These are phyloP conservation scores for Gallinago undulata DNA, from an alignment of 2,113 vertebrate species.

Conservation along the genomic window DNA sequence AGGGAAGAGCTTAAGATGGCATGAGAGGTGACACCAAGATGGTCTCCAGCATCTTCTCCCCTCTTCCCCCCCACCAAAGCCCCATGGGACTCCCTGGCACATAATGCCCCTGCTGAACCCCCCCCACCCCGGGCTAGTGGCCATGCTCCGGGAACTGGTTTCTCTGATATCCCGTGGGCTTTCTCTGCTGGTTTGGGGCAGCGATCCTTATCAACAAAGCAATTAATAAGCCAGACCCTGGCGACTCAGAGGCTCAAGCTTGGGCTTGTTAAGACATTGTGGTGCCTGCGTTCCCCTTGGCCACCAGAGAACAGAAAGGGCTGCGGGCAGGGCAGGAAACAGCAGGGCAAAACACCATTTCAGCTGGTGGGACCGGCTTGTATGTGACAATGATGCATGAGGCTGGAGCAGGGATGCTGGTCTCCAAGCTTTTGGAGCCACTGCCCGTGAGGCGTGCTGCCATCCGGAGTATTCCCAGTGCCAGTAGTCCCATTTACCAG, in stretches of 20 bases:
- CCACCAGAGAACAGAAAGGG: neutral
- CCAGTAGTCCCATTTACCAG: neutral
- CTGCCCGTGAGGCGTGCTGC: fast-evolving
- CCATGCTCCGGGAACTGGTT: neutral
- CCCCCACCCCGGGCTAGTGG: fast-evolving
- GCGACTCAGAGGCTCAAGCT: neutral
- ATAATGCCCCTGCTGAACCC: neutral
- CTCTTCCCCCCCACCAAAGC: neutral
- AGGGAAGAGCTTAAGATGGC: neutral
- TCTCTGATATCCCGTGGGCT: neutral
- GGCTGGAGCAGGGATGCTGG: neutral
- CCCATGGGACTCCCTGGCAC: neutral
- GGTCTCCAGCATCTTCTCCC: neutral
- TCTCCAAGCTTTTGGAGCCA: too few species aligned
- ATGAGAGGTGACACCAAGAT: neutral
- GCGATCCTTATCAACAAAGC: neutral
- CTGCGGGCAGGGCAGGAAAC: neutral
- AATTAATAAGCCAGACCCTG: neutral
- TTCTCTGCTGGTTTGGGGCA: neutral
- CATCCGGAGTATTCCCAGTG: neutral
- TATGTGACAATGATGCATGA: neutral
- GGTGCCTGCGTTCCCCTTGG: neutral
- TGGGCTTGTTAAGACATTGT: neutral
- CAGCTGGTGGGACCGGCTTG: neutral
- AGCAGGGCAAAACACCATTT: neutral